A percentile compares a stretch with the other conserved stretches of the same genome.
Conservation (phyloP, 2,113 vertebrate genomes). For the Ursus arctos region DNA sequence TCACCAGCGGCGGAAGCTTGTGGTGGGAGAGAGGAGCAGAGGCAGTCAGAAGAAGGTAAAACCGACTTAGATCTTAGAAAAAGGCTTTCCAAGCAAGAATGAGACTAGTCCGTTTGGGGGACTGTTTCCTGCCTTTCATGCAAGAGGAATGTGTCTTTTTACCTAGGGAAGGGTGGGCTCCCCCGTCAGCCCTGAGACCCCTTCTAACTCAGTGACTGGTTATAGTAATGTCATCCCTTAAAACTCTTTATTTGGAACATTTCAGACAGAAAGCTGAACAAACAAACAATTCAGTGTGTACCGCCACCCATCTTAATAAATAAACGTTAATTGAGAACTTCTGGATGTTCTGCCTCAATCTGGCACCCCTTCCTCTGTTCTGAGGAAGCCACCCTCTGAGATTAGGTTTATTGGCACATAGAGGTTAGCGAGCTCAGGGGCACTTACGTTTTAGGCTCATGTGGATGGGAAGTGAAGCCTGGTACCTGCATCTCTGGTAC, state of each 20-base stretch:
- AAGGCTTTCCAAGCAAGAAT: background rate
- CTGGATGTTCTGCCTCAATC: fast-evolving
- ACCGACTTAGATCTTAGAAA: background rate
- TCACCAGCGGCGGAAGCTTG: constrained; percentile 13
- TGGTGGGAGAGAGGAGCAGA: constrained; percentile 50
- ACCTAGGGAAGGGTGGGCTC: background rate
- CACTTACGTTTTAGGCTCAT: background rate
- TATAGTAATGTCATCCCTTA: background rate
- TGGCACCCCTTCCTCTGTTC: fast-evolving
- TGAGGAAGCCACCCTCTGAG: fast-evolving
- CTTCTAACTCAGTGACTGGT: background rate
- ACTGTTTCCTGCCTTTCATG: background rate
- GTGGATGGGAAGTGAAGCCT: background rate
- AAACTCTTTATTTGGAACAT: background rate
- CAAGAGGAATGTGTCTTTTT: background rate
- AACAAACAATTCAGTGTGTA: no score
- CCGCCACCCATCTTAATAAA: background rate
- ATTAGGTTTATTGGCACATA: fast-evolving
- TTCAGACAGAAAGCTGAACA: background rate
- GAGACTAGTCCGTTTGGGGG: background rate
- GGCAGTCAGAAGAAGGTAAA: constrained; percentile 22
- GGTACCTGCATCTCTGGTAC: background rate
- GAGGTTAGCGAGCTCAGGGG: background rate
- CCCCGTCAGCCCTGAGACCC: background rate
- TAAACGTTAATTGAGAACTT: background rate